phyloP scores from a whole-genome alignment of 2,113 vertebrate species.

The Thamnophis sirtalis region DNA sequence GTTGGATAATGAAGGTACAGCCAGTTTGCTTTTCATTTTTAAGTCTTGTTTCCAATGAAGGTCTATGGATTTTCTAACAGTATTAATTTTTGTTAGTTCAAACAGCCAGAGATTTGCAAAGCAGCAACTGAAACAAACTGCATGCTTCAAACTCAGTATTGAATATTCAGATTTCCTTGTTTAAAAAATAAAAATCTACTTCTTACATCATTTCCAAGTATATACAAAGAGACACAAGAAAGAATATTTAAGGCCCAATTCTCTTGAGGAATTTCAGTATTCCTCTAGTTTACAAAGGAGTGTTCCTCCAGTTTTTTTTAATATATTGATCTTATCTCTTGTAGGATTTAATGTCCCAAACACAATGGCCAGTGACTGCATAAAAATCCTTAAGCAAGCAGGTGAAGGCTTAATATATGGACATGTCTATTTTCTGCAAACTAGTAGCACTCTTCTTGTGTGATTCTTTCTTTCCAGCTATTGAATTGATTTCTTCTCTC shows the following conservation, averaged over 20 bases:
- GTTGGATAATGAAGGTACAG: not conserved
- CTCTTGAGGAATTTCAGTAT: not conserved
- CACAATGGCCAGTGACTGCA: not conserved
- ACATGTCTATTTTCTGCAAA: not conserved
- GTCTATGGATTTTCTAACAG: not conserved
- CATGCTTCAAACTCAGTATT: not conserved
- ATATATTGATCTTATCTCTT: not conserved
- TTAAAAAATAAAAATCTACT: not conserved
- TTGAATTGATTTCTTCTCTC: not conserved
- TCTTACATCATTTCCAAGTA: not conserved
- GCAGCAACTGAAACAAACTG: not conserved
- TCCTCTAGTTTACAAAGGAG: not conserved
- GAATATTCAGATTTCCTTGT: not conserved
- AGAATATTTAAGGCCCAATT: not conserved
- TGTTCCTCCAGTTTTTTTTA: not conserved
- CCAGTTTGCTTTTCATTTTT: not conserved
- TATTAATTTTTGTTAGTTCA: not conserved
- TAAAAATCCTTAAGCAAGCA: not conserved
- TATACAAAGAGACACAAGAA: not conserved
- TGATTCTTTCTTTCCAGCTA: not conserved
- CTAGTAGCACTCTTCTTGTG: not conserved
- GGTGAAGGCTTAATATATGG: not conserved
- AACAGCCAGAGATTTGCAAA: not conserved
- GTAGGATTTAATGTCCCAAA: not conserved
- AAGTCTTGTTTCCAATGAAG: not conserved